Evolutionary conservation across 2,888 invertebrate genomes (phyloP).

Genomic region (Lasioglossum figueresi): DNA sequence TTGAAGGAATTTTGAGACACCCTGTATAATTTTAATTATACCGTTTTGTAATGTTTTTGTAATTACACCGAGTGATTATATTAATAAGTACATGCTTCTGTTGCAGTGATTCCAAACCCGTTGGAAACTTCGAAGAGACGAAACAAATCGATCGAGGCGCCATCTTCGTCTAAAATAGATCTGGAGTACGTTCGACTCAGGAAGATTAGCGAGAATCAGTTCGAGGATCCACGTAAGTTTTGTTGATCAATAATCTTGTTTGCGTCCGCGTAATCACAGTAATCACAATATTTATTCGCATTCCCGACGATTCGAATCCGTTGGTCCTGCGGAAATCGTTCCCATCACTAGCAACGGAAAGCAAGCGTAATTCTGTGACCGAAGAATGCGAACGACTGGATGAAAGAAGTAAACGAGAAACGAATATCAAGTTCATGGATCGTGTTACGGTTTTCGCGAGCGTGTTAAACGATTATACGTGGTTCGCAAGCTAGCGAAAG

Average conservation of each 20-base stretch:
- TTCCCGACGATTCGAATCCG: neutral
- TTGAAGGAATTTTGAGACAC: too few relatives aligned
- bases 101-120: slow-evolving; percentile 56
- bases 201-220: slow-evolving; percentile 85
- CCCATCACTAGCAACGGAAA: neutral
- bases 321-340: neutral
- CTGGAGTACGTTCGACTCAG: slow-evolving; percentile 86
- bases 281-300: neutral
- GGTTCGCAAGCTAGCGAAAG: neutral
- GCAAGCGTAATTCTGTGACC: neutral
- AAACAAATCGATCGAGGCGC: slow-evolving; percentile 20
- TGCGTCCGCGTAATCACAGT: too few relatives aligned
- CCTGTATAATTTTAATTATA: too few relatives aligned
- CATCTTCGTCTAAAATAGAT: slow-evolving; percentile 70
- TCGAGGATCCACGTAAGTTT: slow-evolving; percentile 84
- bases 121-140: slow-evolving; percentile 20
- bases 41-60: too few relatives aligned
- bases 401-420: slow-evolving; percentile 4
- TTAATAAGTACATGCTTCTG: neutral
- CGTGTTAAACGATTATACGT: slow-evolving; percentile 11
- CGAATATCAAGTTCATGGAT: slow-evolving; percentile 20
- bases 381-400: slow-evolving; percentile 15
- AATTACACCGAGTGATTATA: too few relatives aligned
- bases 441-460: slow-evolving; percentile 18
- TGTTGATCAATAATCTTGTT: neutral